Evolutionary conservation across 2,797 vertebrate genomes (phyloP).

Genomic region (Enteromius viviparus): DNA sequence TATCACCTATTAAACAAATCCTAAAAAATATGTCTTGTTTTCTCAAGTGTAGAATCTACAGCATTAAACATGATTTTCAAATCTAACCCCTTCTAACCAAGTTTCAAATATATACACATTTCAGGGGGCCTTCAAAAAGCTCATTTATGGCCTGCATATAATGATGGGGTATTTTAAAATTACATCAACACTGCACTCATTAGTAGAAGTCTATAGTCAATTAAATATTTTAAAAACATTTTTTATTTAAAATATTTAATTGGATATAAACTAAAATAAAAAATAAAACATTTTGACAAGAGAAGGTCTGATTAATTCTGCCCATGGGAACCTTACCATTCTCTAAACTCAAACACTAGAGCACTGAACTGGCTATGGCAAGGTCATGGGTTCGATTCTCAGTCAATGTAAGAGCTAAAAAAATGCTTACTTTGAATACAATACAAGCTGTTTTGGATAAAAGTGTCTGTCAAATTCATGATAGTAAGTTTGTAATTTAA

Average conservation of each 20-base stretch:
- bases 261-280: no score
- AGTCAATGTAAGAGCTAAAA: background rate
- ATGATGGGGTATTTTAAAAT: background rate
- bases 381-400: background rate
- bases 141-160: background rate
- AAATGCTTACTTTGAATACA: slow-evolving; percentile 12
- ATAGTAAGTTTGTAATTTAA: background rate
- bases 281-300: background rate
- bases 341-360: background rate
- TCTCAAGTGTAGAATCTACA: background rate
- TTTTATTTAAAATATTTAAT: no score
- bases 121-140: background rate
- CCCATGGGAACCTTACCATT: background rate
- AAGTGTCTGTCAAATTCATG: background rate
- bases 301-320: background rate
- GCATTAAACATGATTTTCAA: background rate
- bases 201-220: background rate
- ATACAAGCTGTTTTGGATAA: slow-evolving; percentile 13
- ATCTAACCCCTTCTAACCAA: background rate
- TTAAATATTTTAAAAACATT: no score
- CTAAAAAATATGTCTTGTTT: background rate
- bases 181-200: background rate
- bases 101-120: background rate
- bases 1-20: background rate
- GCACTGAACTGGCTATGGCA: background rate